Base-by-base conservation (phyloP, 2,113 vertebrate genomes). In the Mugil cephalus region DNA sequence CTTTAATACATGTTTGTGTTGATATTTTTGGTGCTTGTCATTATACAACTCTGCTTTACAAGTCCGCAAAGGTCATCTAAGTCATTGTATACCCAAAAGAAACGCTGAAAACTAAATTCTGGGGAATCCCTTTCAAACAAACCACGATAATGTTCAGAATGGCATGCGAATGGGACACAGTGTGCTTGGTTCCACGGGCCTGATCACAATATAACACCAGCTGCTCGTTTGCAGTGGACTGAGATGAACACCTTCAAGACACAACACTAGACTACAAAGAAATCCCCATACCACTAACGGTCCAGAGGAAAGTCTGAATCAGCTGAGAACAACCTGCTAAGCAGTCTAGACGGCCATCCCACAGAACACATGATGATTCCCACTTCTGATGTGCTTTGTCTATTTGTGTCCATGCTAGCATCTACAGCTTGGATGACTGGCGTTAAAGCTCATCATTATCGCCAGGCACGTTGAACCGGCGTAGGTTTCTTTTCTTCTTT, bases 401-500 rank as follows among this genome's bases (percentile, higher is more conserved):
- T 45, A 0, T 45, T 63, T 56, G 11, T 17, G 6, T 45, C n/a
- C 14, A 45, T 34, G 39, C 70, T 47, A 35, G 56, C 60, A 45
- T 36, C 7, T 38, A 52, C 14, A 43, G 43, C 19, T 67, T 52
- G 24, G 50, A 51, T 56, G 50, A 24, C 13, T 46, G 47, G 7
- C 4, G 8, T 10, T 34, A 11, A 43, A 46, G 24, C 21, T 50
- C 13, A 35, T 8, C 38, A 14, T n/a, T 12, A 19, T 45, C 10
- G 43, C 45, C 45, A 56, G n/a, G 18, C 1, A 9, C 34, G 45
- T 38, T 36, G 30, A 35, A 61, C 21, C 34, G 48, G 50, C 19
- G 40, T 4, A 47, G 8, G 34, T 58, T 12, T 15, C 36, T 73
- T 43, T 59, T 64, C 30, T 66, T 88, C 87, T 42, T 90, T 89